Evolutionary conservation across 2,113 vertebrate genomes (phyloP).

Genomic region (Tonatia bakeri): DNA sequence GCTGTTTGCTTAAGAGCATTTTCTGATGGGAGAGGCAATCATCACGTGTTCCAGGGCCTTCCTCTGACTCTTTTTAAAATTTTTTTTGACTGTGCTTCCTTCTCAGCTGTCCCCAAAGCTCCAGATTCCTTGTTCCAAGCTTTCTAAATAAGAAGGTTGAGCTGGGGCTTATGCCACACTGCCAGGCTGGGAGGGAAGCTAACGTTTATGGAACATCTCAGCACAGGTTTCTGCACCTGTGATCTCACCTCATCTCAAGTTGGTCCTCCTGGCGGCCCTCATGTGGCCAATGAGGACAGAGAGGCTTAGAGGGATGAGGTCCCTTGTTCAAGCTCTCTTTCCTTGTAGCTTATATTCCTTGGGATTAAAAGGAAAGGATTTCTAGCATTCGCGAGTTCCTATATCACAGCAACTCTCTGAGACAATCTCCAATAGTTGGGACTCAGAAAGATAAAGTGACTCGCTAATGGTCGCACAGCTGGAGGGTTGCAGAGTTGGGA

Average conservation of each 20-base stretch:
- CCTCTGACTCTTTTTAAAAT: slow-evolving; percentile 25
- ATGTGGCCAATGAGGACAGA: background rate
- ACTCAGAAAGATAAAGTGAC: background rate
- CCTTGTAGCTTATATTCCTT: background rate
- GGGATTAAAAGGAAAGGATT: background rate
- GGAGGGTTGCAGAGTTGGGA: background rate
- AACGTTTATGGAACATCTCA: background rate
- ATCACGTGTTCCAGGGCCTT: slow-evolving; percentile 46
- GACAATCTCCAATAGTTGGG: background rate
- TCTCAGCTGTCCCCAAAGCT: background rate
- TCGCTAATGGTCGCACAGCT: background rate
- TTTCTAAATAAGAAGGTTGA: background rate
- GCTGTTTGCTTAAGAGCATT: slow-evolving; percentile 80
- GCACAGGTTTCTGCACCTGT: background rate
- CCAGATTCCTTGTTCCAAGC: background rate
- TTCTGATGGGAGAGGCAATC: slow-evolving; percentile 76
- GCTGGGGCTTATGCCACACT: background rate
- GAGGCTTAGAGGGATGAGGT: background rate
- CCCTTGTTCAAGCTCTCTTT: background rate
- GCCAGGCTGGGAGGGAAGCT: background rate
- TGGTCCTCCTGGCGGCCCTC: background rate
- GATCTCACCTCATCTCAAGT: background rate
- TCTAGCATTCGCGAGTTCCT: background rate
- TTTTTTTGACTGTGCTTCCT: background rate
- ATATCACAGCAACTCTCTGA: background rate